These are phyloP conservation scores for Lepus europaeus DNA, from an alignment of 2,113 vertebrate species.

Conservation along the genomic window DNA sequence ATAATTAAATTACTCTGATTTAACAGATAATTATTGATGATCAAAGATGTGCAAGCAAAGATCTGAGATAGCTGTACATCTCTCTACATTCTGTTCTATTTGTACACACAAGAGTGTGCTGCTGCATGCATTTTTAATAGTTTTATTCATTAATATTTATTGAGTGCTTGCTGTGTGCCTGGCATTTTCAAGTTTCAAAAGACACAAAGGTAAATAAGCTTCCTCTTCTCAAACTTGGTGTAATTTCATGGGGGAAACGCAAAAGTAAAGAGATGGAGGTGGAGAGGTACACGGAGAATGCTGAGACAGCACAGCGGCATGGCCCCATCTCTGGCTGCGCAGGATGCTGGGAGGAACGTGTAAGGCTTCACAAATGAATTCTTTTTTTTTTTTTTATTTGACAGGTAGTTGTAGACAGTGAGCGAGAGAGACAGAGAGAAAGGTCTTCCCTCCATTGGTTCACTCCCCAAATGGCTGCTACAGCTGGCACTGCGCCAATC, in stretches of 20 bases:
- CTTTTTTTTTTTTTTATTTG: neutral
- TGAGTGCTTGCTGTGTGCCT: neutral
- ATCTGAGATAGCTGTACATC: neutral
- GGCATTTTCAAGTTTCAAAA: constrained; percentile 37
- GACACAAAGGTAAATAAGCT: constrained; percentile 30
- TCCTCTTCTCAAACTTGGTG: neutral
- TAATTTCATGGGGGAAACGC: neutral
- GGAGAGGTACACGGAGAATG: neutral
- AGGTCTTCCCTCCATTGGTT: too few species aligned
- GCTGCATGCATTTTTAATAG: constrained; percentile 34
- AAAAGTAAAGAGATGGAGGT: neutral
- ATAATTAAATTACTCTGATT: constrained; percentile 47
- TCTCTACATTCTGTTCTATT: neutral
- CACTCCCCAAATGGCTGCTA: too few species aligned
- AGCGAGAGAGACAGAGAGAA: too few species aligned
- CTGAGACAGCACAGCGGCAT: neutral
- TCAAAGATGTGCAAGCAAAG: neutral
- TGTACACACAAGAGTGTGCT: neutral
- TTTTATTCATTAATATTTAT: constrained; percentile 56
- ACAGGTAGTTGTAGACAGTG: too few species aligned
- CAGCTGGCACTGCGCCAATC: too few species aligned
- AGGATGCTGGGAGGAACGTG: rapidly evolving
- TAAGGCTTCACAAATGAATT: neutral
- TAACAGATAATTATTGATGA: constrained; percentile 1
- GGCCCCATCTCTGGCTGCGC: neutral